phyloP scores from a whole-genome alignment of 2,113 vertebrate genomes.

The Felis chaus region DNA sequence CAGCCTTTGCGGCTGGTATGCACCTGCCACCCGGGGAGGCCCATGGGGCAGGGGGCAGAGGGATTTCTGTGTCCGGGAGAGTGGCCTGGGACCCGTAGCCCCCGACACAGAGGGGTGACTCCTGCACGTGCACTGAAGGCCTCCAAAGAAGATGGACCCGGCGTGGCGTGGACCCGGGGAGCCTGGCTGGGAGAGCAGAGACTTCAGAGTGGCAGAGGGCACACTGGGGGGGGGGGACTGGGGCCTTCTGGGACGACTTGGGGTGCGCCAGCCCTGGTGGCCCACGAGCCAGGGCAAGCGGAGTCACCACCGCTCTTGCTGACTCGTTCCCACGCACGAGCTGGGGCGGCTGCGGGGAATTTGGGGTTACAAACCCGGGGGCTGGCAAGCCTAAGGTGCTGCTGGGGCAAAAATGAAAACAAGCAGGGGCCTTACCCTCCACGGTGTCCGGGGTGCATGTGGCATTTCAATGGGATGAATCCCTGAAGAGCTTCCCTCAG shows the following conservation, averaged over 20 bases:
- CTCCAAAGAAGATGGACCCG: no score
- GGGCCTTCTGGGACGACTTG: background rate
- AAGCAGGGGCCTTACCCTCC: background rate
- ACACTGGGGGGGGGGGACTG: fast-evolving
- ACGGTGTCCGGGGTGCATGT: background rate
- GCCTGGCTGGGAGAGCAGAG: background rate
- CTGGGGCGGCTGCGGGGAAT: background rate
- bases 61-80: no score
- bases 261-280: fast-evolving
- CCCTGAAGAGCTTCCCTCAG: background rate
- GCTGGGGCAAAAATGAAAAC: background rate
- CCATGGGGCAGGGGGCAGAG: fast-evolving
- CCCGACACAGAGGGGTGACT: background rate
- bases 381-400: background rate
- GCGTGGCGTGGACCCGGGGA: background rate
- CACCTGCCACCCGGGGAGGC: background rate
- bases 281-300: fast-evolving
- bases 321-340: background rate
- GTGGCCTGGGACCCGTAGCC: background rate
- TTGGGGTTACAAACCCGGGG: background rate
- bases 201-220: background rate
- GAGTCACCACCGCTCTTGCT: background rate
- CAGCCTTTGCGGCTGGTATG: background rate
- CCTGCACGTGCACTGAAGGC: no score
- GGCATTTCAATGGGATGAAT: background rate